phyloP scores from a whole-genome alignment of 2,113 vertebrate genomes.

The Indicator indicator region DNA sequence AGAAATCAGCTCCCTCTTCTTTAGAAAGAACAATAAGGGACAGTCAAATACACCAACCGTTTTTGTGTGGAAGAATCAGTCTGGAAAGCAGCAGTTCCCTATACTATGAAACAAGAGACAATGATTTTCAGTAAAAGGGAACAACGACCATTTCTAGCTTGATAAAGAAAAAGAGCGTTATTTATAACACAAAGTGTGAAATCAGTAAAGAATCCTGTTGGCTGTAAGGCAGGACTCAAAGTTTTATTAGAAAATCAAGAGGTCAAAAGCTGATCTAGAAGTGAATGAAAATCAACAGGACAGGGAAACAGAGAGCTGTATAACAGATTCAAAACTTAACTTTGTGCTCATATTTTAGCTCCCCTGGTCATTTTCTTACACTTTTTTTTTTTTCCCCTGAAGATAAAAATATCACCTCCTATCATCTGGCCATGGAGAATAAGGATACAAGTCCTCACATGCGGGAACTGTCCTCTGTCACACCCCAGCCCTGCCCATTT shows the following conservation, averaged over 20 bases:
- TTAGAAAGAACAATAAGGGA: neutral
- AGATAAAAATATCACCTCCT: neutral
- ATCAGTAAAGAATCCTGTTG: neutral
- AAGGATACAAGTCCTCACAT: rapidly evolving
- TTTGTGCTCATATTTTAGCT: neutral
- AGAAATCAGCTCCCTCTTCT: neutral
- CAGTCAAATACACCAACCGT: neutral
- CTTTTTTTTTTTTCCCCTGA: neutral
- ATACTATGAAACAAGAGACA: neutral
- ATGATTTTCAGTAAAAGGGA: neutral
- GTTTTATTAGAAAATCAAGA: neutral
- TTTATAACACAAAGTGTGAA: neutral
- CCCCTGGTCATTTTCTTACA: neutral
- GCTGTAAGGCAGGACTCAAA: neutral
- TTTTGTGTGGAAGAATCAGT: rapidly evolving
- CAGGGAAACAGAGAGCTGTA: neutral
- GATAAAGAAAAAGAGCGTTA: neutral
- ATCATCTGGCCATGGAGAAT: neutral
- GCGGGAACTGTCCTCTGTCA: neutral
- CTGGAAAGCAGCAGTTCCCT: neutral
- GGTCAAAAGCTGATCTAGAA: neutral
- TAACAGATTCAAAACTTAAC: neutral
- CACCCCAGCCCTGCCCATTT: neutral
- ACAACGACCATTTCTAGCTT: neutral
- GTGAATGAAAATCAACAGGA: neutral